Percentiles rank a stretch among this genome's conserved stretches.
phyloP scores from a whole-genome alignment of 2,113 vertebrate genomes.

The Oryzias celebensis region DNA sequence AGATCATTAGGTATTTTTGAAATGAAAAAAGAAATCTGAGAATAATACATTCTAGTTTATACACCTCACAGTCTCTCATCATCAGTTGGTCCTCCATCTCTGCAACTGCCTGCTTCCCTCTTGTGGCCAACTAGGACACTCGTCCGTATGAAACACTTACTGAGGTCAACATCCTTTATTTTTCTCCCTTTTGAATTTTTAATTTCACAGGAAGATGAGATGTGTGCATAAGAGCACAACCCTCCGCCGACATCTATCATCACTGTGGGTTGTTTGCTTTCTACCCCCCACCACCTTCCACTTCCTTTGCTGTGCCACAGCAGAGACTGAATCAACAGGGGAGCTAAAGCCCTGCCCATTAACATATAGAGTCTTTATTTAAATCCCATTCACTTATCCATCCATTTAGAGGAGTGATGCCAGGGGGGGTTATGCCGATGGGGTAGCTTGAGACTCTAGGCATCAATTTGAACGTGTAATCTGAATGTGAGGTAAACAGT shows the following conservation, averaged over 20 bases:
- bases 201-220: conserved; percentile 3
- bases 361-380: conserved; percentile 79
- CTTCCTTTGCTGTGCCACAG: conserved; percentile 5
- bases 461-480: conserved; percentile 75
- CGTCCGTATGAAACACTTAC: conserved; percentile 25
- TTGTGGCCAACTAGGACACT: conserved; percentile 70
- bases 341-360: conserved; percentile 62
- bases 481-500: conserved; percentile 76
- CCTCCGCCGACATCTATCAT: conserved; percentile 36
- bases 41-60: conserved; percentile 54
- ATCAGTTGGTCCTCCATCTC: conserved; percentile 28
- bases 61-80: conserved; percentile 40
- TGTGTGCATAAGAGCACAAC: conserved; percentile 41
- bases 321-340: conserved; percentile 52
- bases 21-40: conserved; percentile 38
- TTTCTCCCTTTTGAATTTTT: conserved; percentile 40
- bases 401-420: conserved; percentile 74
- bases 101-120: conserved; percentile 77
- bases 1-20: conserved; percentile 47
- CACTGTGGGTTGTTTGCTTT: background rate
- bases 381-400: conserved; percentile 71
- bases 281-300: conserved; percentile 1
- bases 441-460: conserved; percentile 47
- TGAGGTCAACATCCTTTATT: conserved; percentile 45
- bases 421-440: conserved; percentile 48